Evolutionary conservation across 2,888 invertebrate genomes (phyloP).

Genomic region (Uloborus plumipes): DNA sequence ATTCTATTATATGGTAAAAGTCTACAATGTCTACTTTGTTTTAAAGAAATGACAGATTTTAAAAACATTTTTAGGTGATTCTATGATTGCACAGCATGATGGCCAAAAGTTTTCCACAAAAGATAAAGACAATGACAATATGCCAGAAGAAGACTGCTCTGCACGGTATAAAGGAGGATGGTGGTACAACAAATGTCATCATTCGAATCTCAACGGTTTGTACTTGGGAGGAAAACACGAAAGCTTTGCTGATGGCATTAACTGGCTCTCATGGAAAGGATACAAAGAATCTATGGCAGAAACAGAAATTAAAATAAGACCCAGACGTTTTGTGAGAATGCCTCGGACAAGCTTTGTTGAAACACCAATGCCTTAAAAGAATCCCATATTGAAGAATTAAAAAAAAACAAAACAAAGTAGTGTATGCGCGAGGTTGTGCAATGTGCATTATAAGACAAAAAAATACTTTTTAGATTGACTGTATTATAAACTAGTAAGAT

Average conservation of each 20-base stretch:
- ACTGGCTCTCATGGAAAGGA: constrained; percentile 68
- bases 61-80: constrained; percentile 26
- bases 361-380: too few relatives aligned
- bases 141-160: constrained; percentile 62
- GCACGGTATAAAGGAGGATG: constrained; percentile 67
- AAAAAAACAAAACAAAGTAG: too few relatives aligned
- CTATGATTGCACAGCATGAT: constrained; percentile 18
- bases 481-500: too few relatives aligned
- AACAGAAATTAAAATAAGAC: constrained; percentile 68
- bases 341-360: too few relatives aligned
- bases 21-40: too few relatives aligned
- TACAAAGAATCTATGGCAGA: constrained; percentile 68
- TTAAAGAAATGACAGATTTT: background rate
- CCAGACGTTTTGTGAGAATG: constrained; percentile 28
- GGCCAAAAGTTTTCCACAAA: constrained; percentile 41
- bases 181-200: constrained; percentile 68
- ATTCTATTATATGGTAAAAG: too few relatives aligned
- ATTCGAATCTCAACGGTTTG: constrained; percentile 68
- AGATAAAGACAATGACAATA: constrained; percentile 41
- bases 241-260: constrained; percentile 68
- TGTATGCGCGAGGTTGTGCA: too few relatives aligned
- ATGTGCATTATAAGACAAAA: too few relatives aligned
- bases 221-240: constrained; percentile 67
- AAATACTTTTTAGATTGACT: too few relatives aligned
- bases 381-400: too few relatives aligned